Evolutionary conservation across 2,888 invertebrate genomes (phyloP).

Genomic region (Gonocerus acuteangulatus): DNA sequence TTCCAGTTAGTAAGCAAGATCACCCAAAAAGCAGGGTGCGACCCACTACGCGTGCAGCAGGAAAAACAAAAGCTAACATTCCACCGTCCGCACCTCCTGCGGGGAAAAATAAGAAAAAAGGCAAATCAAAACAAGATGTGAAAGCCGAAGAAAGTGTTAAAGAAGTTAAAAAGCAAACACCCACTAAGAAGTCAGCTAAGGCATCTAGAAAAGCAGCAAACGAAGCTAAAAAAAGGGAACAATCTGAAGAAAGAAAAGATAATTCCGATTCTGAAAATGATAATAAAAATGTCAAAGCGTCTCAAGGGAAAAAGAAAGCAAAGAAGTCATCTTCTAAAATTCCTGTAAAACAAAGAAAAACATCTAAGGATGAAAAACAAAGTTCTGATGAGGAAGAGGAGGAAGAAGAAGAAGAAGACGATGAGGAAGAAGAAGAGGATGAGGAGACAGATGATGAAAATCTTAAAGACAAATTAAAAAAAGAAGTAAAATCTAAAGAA

Average conservation of each 20-base stretch:
- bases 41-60: too few relatives aligned
- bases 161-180: neutral
- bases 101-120: neutral
- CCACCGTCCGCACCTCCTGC: neutral
- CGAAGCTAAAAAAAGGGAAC: constrained; percentile 2
- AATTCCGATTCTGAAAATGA: neutral
- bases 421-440: constrained; percentile 21
- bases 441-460: constrained; percentile 32
- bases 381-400: constrained; percentile 40
- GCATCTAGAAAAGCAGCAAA: neutral
- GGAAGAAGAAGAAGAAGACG: constrained; percentile 41
- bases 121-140: neutral
- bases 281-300: constrained; percentile 24
- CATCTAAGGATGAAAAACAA: constrained; percentile 47
- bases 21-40: too few relatives aligned
- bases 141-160: neutral
- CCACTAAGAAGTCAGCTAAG: neutral
- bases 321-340: constrained; percentile 40
- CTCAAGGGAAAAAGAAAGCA: constrained; percentile 23
- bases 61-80: neutral
- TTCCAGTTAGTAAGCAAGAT: too few relatives aligned
- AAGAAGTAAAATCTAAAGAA: constrained; percentile 33
- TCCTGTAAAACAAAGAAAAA: constrained; percentile 48
- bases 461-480: too few relatives aligned
- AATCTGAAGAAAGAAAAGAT: neutral